These are phyloP conservation scores for Stenchaetothrips biformis DNA, from an alignment of 2,888 invertebrate species.

Conservation along the genomic window DNA sequence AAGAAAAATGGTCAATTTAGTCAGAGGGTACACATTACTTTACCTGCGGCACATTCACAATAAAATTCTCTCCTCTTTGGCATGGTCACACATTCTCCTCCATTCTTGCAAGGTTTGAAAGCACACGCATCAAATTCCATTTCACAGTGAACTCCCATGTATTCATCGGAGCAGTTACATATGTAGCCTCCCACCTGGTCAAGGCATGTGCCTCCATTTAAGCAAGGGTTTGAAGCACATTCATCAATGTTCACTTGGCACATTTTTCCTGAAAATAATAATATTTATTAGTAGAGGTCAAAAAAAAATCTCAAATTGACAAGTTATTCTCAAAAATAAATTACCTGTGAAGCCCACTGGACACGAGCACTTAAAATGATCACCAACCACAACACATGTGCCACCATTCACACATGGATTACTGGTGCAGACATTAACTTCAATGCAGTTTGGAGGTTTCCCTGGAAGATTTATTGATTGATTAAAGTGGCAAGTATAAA, in stretches of 20 bases:
- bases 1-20: background rate
- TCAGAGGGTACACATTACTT: constrained; percentile 29
- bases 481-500: background rate
- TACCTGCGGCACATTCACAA: constrained; percentile 60
- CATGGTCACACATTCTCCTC: constrained; percentile 55
- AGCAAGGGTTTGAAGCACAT: constrained; percentile 64
- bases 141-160: constrained; percentile 56
- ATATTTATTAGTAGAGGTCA: constrained; percentile 41
- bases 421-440: constrained; percentile 54
- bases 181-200: constrained; percentile 50
- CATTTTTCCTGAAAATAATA: constrained; percentile 49
- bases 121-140: constrained; percentile 55
- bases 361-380: constrained; percentile 84
- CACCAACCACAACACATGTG: constrained; percentile 83
- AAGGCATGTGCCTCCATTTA: constrained; percentile 58
- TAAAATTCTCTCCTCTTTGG: constrained; percentile 49
- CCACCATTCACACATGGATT: constrained; percentile 75
- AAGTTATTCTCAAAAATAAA: constrained; percentile 24
- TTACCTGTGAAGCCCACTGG: constrained; percentile 79
- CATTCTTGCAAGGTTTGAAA: constrained; percentile 56
- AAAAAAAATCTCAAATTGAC: constrained; percentile 39
- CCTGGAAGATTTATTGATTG: constrained; percentile 37
- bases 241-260: constrained; percentile 78
- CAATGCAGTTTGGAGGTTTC: constrained; percentile 42
- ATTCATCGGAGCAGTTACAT: constrained; percentile 56